These are phyloP conservation scores for Dicentrarchus labrax DNA, from an alignment of 2,113 vertebrate species.

Conservation along the genomic window DNA sequence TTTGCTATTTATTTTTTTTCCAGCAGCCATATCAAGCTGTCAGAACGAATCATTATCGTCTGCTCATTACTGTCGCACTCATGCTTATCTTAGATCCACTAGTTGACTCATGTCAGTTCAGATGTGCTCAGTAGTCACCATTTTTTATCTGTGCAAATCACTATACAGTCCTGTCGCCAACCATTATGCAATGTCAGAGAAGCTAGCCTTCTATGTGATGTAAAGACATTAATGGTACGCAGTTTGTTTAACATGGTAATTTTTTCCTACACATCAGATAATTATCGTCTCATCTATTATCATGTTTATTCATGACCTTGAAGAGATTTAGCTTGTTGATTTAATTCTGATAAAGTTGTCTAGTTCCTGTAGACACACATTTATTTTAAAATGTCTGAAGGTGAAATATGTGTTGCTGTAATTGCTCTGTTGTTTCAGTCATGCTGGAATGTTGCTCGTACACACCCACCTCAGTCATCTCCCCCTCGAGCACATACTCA, in stretches of 20 bases:
- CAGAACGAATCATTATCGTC: slow-evolving; percentile 51
- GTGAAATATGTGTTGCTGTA: slow-evolving; percentile 16
- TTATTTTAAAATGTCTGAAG: slow-evolving; percentile 3
- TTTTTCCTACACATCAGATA: background rate
- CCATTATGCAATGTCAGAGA: slow-evolving; percentile 13
- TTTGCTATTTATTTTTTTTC: slow-evolving; percentile 46
- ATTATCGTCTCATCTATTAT: background rate
- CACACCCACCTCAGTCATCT: slow-evolving; percentile 40
- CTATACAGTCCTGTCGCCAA: slow-evolving; percentile 12
- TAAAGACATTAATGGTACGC: slow-evolving; percentile 7
- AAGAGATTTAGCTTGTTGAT: slow-evolving; percentile 15
- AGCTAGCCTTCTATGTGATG: slow-evolving; percentile 14
- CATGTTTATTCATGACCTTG: slow-evolving; percentile 25
- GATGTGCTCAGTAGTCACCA: slow-evolving; percentile 53
- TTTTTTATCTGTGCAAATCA: slow-evolving; percentile 59
- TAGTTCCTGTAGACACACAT: slow-evolving; percentile 13
- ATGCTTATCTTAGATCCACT: slow-evolving; percentile 44
- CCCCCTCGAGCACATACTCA: slow-evolving; percentile 21
- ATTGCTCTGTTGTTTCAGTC: slow-evolving; percentile 17
- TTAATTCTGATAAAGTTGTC: slow-evolving; percentile 43
- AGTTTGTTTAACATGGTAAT: slow-evolving; percentile 22
- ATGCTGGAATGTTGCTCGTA: slow-evolving; percentile 26
- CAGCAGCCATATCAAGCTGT: slow-evolving; percentile 58
- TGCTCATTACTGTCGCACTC: slow-evolving; percentile 52
- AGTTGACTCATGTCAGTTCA: slow-evolving; percentile 60